Base-by-base conservation (phyloP, 1,140 invertebrate species). In the Conus betulinus region DNA sequence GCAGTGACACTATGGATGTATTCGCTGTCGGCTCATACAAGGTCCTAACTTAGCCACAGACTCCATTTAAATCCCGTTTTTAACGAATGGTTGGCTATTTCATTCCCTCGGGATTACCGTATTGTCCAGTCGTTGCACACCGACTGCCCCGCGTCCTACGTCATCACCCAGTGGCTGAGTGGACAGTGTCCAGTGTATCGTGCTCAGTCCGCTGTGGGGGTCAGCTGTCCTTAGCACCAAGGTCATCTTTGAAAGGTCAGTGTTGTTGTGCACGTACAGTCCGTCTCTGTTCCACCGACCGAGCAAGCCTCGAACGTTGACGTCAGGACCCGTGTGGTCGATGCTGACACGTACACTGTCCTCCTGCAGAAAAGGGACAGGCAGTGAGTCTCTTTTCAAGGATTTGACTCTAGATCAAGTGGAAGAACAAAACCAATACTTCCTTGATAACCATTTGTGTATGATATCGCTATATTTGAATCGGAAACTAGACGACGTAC, bases 171-270 rank as follows among this genome's bases (percentile, higher is more conserved):
- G 27, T n/a, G 63, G 25, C 7, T 27, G 63, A n/a, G 87, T 90
- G 25, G 87, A 87, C 27, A 90, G 84, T 17, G 27, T 84, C 89
- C 89, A 90, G 76, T 87, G 20, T 4, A 90, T 39, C 5, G 13
- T 23, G 20, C 7, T 15, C 11, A 92, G 60, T 13, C 92, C 92
- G 85, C 91, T 92, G 78, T 93, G 90, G 55, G 86, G 84, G 86
- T 93, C 92, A 20, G 88, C 76, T 3, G 90, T 90, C 15, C 90
- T 81, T 84, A 93, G 91, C n/a, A 85, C 82, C 7, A 93, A n/a
- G 55, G 53, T 53, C 91, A 93, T 92, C 63, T 67, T 88, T 7
- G 92, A 90, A 2, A 92, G 88, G 84, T 93, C 92, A 17, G 88
- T 89, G 15, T 25, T 74, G 81, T 86, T 83, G 82, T 93, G 91